Base-by-base conservation (phyloP, 2,888 invertebrate species). In the Anthrax anthrax region DNA sequence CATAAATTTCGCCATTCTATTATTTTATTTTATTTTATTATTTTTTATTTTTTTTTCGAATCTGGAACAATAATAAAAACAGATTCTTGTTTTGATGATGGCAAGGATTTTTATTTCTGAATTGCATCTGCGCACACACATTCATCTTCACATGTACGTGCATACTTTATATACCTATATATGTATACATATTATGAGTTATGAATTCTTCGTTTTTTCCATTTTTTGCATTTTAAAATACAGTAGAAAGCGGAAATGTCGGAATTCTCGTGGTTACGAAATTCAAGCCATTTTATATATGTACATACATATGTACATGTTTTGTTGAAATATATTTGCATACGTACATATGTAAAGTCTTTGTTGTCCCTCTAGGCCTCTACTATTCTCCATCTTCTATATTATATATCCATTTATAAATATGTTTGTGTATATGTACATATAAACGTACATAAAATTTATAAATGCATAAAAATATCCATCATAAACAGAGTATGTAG, bases 41-140 rank as follows among this genome's bases (percentile, higher is more conserved):
- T 12, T 32, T 32, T 32, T 27, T 9, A 27, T 5, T 8, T 8
- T 32, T 12, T 32, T 8, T 12, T 12, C 12, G 12, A 12, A 32
- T 12, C 10, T 12, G 12, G 12, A 32, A 32, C 29, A 32, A 4
- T 32, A 12, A 32, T 12, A 32, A 32, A 32, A 32, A 32, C 3
- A 32, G 12, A 9, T 12, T 32, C 29, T 32, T 32, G 29, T 32
- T 32, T 32, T 32, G 29, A 32, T 32, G 12, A 32, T 12, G 13
- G 29, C 29, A 32, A 32, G 29, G 29, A 32, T 32, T 32, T 32
- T 9, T 32, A 12, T 2, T 32, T 12, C 12, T 40, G 17, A 39
- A 45, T 39, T 45, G 45, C 45, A 45, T 45, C 45, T 45, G 45
- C 45, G 45, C 45, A 27, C 36, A 45, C 29, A 32, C 29, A 32